Evolutionary conservation across 2,113 vertebrate genomes (phyloP).

Genomic region (Poecilia latipinna): DNA sequence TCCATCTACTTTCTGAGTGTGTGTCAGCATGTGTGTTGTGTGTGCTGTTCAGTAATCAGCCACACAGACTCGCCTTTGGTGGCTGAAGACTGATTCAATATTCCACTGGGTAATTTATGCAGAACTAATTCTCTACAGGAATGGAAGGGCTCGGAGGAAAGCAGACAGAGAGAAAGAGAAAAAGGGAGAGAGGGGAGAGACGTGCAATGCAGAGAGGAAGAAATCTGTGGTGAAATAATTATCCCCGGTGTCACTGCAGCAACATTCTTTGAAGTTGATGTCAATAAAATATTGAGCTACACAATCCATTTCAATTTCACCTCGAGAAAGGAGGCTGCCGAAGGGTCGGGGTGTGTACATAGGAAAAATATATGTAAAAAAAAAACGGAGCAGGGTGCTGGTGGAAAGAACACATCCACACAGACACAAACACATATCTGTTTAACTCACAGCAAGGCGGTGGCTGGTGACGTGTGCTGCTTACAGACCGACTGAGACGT

Average conservation of each 20-base stretch:
- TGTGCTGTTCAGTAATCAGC: slow-evolving; percentile 84
- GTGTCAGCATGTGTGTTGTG: slow-evolving; percentile 44
- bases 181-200: slow-evolving; percentile 48
- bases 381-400: background rate
- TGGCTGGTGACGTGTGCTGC: slow-evolving; percentile 64
- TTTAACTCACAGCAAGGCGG: slow-evolving; percentile 34
- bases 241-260: slow-evolving; percentile 92
- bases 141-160: slow-evolving; percentile 74
- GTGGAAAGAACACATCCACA: slow-evolving; percentile 1
- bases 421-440: slow-evolving; percentile 20
- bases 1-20: slow-evolving; percentile 41
- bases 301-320: slow-evolving; percentile 79
- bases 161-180: slow-evolving; percentile 51
- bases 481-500: slow-evolving; percentile 71
- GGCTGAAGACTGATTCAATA: slow-evolving; percentile 93
- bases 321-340: slow-evolving; percentile 67
- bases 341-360: slow-evolving; percentile 24
- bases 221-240: slow-evolving; percentile 96
- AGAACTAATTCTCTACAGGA: slow-evolving; percentile 89
- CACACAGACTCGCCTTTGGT: slow-evolving; percentile 83
- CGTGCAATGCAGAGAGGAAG: slow-evolving; percentile 61
- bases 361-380: background rate
- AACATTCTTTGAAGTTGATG: slow-evolving; percentile 90
- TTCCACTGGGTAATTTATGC: slow-evolving; percentile 93
- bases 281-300: slow-evolving; percentile 92